Evolutionary conservation across 2,113 vertebrate species (phyloP), one percentile per base, ranked within the genome.

Genomic region (Entelurus aequoreus): DNA sequence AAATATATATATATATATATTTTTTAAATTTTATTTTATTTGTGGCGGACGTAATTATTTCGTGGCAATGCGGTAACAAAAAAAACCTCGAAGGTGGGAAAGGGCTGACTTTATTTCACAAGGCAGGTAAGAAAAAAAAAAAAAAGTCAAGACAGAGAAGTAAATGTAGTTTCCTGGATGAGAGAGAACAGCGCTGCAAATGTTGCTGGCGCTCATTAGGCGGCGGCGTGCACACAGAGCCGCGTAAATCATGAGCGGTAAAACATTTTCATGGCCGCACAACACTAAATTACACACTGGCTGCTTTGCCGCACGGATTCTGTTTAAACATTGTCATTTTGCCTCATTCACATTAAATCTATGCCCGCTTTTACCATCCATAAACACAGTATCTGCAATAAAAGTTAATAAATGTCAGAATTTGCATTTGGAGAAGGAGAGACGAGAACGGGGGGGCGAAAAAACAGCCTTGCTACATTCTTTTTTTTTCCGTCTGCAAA

Each of bases 331-430:
- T 93, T 96, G 94, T 95, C 92, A 94, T 97, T 97, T 95, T 93
- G 92, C 94, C 93, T 95, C 94, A 93, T 95, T 94, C 92, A 91
- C 92, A 94, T 95, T 96, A 97, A 97, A 98, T 93, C 92, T 93
- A 94, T 96, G 95, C 94, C 93, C 89, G 93, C 91, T 93, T 97
- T 99, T 98, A 98, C 94, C 97, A 95, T 98, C 96, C 94, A 98
- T 98, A 98, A 98, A 98, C 95, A 95, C 90, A 74, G 80, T 81
- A 96, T 97, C 93, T 90, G 90, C 92, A 98, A 98, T 98, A 97
- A 97, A 98, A 96, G 93, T 98, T 98, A 96, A 97, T 97, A 99
- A 99, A 99, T 99, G 97, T 99, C 97, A 99, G 93, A 94, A 99
- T 99, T 98, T 97, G 95, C 96, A 98, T 99, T 96, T 92, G 92